phyloP scores from a whole-genome alignment of 2,797 vertebrate genomes.

The Kryptolebias ocellatus region DNA sequence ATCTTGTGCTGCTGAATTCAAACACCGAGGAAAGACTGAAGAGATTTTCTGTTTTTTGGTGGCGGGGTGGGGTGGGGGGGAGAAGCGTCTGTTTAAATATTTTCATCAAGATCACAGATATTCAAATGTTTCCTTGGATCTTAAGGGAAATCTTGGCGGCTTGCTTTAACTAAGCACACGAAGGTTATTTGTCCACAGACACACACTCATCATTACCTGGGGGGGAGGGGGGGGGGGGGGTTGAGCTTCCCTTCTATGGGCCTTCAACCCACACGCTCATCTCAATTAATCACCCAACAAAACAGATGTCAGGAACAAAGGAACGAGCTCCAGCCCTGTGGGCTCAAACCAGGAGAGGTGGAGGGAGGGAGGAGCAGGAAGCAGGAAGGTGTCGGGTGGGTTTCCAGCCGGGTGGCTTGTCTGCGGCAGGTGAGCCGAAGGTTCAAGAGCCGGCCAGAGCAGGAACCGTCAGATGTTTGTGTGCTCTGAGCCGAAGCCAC shows the following conservation, averaged over 20 bases:
- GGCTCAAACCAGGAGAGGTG: constrained; percentile 41
- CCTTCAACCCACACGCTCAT: constrained; percentile 79
- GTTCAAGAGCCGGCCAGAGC: not conserved
- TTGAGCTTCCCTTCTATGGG: constrained; percentile 66
- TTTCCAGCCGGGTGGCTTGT: constrained; percentile 6
- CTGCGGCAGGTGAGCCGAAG: constrained; percentile 21
- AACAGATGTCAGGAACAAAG: constrained; percentile 82
- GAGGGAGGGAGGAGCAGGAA: constrained; percentile 19
- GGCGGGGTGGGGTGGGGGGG: not conserved
- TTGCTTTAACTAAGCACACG: constrained; percentile 59
- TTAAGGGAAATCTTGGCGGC: constrained; percentile 52
- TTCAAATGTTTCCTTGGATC: constrained; percentile 41
- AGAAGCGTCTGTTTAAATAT: constrained; percentile 19
- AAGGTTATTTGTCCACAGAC: constrained; percentile 46
- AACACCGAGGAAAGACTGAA: constrained; percentile 26
- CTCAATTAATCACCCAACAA: constrained; percentile 81
- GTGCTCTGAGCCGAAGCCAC: constrained; percentile 15
- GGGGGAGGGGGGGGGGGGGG: constrained; percentile 41
- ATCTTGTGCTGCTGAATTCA: constrained; percentile 35
- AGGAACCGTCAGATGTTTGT: constrained; percentile 39
- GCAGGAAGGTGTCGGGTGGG: constrained; percentile 9
- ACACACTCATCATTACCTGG: constrained; percentile 67
- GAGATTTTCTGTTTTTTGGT: constrained; percentile 1
- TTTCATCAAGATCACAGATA: constrained; percentile 44
- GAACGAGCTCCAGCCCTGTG: constrained; percentile 71